Base-by-base conservation (phyloP, 1,140 invertebrate species). In the Drosophila oshimai region DNA sequence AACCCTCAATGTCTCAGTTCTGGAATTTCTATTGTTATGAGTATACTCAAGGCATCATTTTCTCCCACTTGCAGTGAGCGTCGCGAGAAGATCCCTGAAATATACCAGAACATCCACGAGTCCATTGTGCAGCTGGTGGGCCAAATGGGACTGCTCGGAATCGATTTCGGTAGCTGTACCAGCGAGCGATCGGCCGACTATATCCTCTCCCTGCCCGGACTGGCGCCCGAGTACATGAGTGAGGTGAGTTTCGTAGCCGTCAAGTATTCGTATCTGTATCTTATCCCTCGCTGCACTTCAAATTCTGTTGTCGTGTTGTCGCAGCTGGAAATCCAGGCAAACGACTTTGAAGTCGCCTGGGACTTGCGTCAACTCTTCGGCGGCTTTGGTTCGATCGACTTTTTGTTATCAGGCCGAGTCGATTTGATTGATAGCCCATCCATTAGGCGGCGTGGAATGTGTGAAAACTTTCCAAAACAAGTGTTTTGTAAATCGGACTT, bases 51-150 rank as follows among this genome's bases (percentile, higher is more conserved):
- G 0, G 1, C 22, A 1, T n/a, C 7, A 2, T 17, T 2, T 22
- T 68, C 28, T 29, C 22, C 31, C 0, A 0, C 7, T 29, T 75
- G 4, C 28, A 95, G 94, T 62, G 95, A 95, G 80, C 91, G 93
- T n/a, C 75, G 87, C 51, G 93, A 94, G 24, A 95, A 94, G 87
- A 91, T 93, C 9, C 83, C 91, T 4, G 92, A 93, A 60, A 95
- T 95, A 24, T 92, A 92, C 37, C 92, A 92, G 68, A 95, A 95
- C 68, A 92, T 95, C 15, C 93, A 95, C 60, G 94, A 95, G 71
- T 93, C 94, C 0, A 95, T 95, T 15, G 93, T 93, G 60, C 93
- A 93, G 50, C 91, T 95, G 33, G 92, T 93, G 3, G 80, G 87
- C 37, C 92, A 94, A 39, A 94, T 95, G 94, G 62, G 74, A 0